A percentile compares a stretch with the other conserved stretches of the same genome.
Evolutionary conservation across 2,113 vertebrate genomes (phyloP).

Genomic region (Octodon degus): DNA sequence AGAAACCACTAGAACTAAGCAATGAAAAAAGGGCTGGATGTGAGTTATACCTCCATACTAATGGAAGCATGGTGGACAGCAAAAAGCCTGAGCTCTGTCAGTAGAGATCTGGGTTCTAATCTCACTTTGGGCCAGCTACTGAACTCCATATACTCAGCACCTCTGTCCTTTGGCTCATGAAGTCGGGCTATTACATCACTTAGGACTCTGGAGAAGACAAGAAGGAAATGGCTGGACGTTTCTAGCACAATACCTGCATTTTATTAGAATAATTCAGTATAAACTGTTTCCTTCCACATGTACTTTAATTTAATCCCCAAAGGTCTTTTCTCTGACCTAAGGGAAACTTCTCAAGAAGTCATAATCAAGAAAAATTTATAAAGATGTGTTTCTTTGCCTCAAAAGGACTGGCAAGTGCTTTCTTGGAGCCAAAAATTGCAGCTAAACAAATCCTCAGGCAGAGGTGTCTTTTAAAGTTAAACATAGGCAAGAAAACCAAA

Average conservation of each 20-base stretch:
- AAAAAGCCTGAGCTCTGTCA: background rate
- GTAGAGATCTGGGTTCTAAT: slow-evolving; percentile 5
- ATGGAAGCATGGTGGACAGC: background rate
- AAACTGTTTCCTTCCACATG: background rate
- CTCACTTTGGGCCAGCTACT: background rate
- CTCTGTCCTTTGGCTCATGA: background rate
- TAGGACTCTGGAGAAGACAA: background rate
- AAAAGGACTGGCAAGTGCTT: background rate
- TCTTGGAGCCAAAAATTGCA: background rate
- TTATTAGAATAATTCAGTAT: background rate
- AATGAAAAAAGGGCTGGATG: background rate
- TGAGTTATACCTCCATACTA: background rate
- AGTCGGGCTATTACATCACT: background rate
- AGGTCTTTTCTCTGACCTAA: background rate
- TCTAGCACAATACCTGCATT: background rate
- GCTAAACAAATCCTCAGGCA: background rate
- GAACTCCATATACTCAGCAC: background rate
- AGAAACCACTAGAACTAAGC: background rate
- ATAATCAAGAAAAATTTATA: background rate
- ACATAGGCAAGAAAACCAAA: background rate
- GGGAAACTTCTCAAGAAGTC: background rate
- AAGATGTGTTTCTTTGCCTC: background rate
- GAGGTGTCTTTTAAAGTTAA: background rate
- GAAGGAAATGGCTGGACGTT: background rate
- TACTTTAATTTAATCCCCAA: background rate